Evolutionary conservation across 1,140 invertebrate species (phyloP).

Genomic region (Colletes latitarsis): DNA sequence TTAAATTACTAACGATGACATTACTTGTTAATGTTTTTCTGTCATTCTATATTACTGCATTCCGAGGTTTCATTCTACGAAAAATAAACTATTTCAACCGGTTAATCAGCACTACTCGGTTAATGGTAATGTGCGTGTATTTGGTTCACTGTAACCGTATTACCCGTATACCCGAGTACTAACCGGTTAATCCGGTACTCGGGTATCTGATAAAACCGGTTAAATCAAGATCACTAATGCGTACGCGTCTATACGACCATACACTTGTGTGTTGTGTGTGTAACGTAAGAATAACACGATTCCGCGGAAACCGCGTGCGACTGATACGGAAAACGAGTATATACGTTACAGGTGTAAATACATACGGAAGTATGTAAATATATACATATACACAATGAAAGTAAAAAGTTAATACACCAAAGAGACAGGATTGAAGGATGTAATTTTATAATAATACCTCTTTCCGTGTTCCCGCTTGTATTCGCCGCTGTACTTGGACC

Average conservation of each 20-base stretch:
- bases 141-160: neutral
- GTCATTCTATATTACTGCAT: neutral
- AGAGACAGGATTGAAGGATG: constrained; percentile 61
- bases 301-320: neutral
- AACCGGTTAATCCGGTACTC: neutral
- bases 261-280: constrained; percentile 9
- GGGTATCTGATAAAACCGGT: neutral
- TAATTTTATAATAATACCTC: constrained; percentile 87
- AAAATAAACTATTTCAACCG: neutral
- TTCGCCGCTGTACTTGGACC: constrained; percentile 98
- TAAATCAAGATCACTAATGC: neutral
- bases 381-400: constrained; percentile 57
- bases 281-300: neutral
- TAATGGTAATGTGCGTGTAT: constrained; percentile 12
- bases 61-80: neutral
- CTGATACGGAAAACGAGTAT: neutral
- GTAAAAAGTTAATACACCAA: constrained; percentile 59
- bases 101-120: neutral
- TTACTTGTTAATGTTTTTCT: neutral
- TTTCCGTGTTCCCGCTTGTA: constrained; percentile 99
- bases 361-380: constrained; percentile 45
- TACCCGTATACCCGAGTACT: neutral
- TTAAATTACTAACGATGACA: constrained; percentile 2
- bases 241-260: constrained; percentile 12
- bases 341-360: constrained; percentile 32